Base-by-base conservation (phyloP, 2,113 vertebrate genomes). In the Promerops cafer region DNA sequence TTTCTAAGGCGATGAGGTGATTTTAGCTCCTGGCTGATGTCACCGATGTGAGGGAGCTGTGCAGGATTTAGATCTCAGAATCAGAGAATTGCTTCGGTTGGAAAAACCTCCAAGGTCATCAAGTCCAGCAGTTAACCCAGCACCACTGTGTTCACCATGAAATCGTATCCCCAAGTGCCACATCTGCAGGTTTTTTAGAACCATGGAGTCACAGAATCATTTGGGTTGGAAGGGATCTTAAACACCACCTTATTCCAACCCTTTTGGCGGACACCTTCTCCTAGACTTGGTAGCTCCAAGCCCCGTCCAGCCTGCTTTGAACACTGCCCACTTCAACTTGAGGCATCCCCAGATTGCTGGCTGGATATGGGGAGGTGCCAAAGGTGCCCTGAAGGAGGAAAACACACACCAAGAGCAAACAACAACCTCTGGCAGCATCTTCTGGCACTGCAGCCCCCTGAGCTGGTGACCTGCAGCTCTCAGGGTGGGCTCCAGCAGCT, bases 271-370 rank as follows among this genome's bases (percentile, higher is more conserved):
- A 60, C 39, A 60, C 16, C 37, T 65, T 22, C 33, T 20, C 21
- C 28, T 18, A 10, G 28, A 40, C 35, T 33, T 28, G 16, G 13
- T 4, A n/a, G 45, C 53, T 53, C 61, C 69, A n/a, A 60, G 26
- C 42, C 50, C 49, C 0, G 0, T 37, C 57, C 42, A 44, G 7
- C 14, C 6, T 21, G 61, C 54, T 20, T 68, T n/a, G 24, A 30
- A 12, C 30, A 31, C 28, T 53, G 11, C 33, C 9, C 20, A 5
- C 26, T 61, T 47, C 45, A 37, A 53, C 17, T 4, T 30, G 37
- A 53, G 20, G 45, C 1, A 0, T 42, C 30, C 39, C n/a, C 63
- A 72, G 0, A 69, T 10, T 0, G 2, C 19, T 54, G 76, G 9
- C 12, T 74, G 54, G n/a, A 13, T 37, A 5, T 28, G 35, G 26